A percentile compares a stretch with the other conserved stretches of the same genome.
These are phyloP conservation scores for Tadarida brasiliensis DNA, from an alignment of 2,797 vertebrate species.

Conservation along the genomic window DNA sequence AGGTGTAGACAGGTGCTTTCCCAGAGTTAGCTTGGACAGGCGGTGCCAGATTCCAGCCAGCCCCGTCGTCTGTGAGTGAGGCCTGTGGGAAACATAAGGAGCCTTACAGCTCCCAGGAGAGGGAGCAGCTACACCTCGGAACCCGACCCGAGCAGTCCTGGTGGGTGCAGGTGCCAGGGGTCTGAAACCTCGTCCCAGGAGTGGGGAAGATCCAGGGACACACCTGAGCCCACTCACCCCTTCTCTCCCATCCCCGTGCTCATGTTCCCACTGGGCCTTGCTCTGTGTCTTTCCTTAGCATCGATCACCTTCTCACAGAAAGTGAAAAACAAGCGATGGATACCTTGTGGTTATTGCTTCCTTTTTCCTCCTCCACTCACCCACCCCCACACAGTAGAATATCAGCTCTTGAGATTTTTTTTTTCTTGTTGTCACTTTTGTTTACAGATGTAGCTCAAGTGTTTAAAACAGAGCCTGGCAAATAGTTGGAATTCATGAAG, in stretches of 20 bases:
- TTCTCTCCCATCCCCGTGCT: not conserved
- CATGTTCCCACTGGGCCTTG: not conserved
- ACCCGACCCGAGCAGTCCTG: not conserved
- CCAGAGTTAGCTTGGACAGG: not conserved
- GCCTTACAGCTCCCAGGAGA: not conserved
- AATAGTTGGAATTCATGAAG: not conserved
- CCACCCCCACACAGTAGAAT: not conserved
- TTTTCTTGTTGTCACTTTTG: not conserved
- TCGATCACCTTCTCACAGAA: not conserved
- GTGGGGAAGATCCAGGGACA: not conserved
- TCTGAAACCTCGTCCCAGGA: not conserved
- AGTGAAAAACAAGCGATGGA: not conserved
- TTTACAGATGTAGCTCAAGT: not conserved
- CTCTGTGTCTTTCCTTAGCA: not conserved
- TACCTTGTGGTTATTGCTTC: not conserved
- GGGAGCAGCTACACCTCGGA: too few relatives aligned
- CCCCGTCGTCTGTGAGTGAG: not conserved
- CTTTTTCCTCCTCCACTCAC: not conserved
- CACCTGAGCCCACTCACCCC: not conserved
- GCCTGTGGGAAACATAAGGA: not conserved
- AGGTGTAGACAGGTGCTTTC: not conserved
- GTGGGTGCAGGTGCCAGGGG: not conserved
- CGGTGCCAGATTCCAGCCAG: not conserved
- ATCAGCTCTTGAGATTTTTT: not conserved
- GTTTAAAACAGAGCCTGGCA: constrained; percentile 1